Percentiles rank a stretch among this genome's conserved stretches.
phyloP scores from a whole-genome alignment of 2,113 vertebrate genomes.

The Myodes glareolus region DNA sequence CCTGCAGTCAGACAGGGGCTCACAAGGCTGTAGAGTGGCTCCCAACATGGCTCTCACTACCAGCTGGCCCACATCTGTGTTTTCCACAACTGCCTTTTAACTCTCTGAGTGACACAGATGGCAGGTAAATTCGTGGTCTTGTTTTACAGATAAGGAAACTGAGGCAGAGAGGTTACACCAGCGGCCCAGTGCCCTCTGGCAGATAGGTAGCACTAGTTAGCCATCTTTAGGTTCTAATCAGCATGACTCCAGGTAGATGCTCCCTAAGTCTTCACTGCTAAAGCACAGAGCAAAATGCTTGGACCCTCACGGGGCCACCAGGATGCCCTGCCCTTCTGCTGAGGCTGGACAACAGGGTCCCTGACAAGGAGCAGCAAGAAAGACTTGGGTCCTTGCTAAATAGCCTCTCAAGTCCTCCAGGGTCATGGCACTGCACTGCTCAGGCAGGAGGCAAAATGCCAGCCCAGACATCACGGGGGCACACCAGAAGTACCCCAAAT shows the following conservation, averaged over 20 bases:
- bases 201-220: background rate
- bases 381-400: background rate
- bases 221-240: background rate
- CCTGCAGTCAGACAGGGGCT: background rate
- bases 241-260: background rate
- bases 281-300: too few species aligned
- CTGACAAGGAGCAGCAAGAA: background rate
- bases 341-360: background rate
- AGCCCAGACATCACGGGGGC: background rate
- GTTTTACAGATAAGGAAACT: background rate
- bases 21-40: background rate
- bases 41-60: accelerated
- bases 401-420: background rate
- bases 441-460: accelerated
- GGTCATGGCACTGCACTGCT: background rate
- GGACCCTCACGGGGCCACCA: background rate
- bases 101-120: background rate
- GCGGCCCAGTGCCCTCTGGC: background rate
- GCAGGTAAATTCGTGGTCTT: background rate
- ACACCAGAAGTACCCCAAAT: background rate
- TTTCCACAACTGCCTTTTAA: background rate
- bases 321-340: background rate
- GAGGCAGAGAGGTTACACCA: background rate
- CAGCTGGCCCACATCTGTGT: background rate
- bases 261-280: background rate